These are phyloP conservation scores for Isotomurus palustris DNA, from an alignment of 2,888 invertebrate genomes.

Conservation along the genomic window DNA sequence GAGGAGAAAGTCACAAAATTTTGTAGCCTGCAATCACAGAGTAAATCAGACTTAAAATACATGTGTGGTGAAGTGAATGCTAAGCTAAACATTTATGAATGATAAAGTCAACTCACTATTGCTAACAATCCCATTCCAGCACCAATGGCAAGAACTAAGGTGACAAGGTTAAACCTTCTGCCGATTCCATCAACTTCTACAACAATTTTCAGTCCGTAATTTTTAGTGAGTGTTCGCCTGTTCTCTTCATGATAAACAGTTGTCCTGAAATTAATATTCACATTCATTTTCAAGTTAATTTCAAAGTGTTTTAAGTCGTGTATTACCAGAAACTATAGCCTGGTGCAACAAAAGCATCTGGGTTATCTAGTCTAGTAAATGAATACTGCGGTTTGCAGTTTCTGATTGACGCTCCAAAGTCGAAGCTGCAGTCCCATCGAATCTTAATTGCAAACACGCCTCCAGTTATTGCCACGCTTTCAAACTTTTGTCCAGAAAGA, in stretches of 20 bases:
- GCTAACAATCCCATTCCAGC: constrained; percentile 54
- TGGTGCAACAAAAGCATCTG: constrained; percentile 49
- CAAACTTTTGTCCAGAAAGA: constrained; percentile 40
- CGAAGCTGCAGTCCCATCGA: constrained; percentile 53
- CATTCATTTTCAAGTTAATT: neutral
- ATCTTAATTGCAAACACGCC: constrained; percentile 53
- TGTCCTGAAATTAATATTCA: constrained; percentile 36
- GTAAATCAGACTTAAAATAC: neutral
- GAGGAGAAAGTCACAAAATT: constrained; percentile 52
- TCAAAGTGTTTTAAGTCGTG: neutral
- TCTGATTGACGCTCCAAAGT: constrained; percentile 48
- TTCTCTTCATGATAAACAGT: constrained; percentile 50
- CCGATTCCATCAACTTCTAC: constrained; percentile 52
- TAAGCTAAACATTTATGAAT: neutral
- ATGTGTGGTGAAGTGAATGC: neutral
- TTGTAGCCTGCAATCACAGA: constrained; percentile 50
- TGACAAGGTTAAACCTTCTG: constrained; percentile 53
- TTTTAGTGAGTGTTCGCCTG: constrained; percentile 51
- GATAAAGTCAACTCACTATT: constrained; percentile 48
- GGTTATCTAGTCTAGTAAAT: constrained; percentile 52
- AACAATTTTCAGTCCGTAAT: constrained; percentile 53
- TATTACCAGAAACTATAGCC: constrained; percentile 51
- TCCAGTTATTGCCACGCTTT: constrained; percentile 27
- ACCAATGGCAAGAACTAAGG: constrained; percentile 53
- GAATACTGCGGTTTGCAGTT: constrained; percentile 53